Conservation (phyloP, 2,113 vertebrate genomes). For the Dryoscopus gambensis region DNA sequence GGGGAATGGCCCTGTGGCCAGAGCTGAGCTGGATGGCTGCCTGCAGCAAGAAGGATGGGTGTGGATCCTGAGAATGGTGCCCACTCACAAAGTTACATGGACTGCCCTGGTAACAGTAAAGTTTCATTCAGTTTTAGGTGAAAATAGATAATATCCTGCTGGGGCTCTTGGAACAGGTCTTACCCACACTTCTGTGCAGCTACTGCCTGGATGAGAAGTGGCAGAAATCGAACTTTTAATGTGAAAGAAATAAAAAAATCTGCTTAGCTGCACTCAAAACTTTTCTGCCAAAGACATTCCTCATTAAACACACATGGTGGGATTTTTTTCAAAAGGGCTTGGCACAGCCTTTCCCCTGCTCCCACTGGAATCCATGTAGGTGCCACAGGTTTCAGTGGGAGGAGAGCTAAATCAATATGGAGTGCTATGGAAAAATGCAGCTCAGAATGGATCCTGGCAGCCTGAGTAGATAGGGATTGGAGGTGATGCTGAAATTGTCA, state of each 20-base stretch:
- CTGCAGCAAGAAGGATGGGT: neutral
- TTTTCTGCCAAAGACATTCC: slow-evolving; percentile 30
- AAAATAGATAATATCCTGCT: neutral
- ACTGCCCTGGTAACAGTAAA: neutral
- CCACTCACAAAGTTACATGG: neutral
- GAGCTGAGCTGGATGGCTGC: neutral
- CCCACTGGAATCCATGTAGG: slow-evolving; percentile 21
- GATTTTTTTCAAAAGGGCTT: slow-evolving; percentile 29
- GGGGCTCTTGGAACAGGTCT: neutral
- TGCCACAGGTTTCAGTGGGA: slow-evolving; percentile 13
- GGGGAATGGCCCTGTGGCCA: neutral
- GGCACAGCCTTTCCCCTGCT: slow-evolving; percentile 5
- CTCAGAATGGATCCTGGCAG: slow-evolving; percentile 42
- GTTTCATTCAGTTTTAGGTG: neutral
- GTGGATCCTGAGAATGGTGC: neutral
- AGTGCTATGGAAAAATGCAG: slow-evolving; percentile 34
- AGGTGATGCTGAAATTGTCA: slow-evolving; percentile 52
- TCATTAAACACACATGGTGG: slow-evolving; percentile 19
- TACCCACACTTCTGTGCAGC: neutral
- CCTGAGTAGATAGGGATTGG: slow-evolving; percentile 4
- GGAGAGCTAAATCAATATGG: slow-evolving; percentile 15
- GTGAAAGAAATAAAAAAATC: slow-evolving; percentile 7
- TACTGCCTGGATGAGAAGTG: neutral
- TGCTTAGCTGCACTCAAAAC: neutral
- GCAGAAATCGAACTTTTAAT: slow-evolving; percentile 9